Conservation (phyloP, 1,140 invertebrate species). For the Linepithema humile region DNA sequence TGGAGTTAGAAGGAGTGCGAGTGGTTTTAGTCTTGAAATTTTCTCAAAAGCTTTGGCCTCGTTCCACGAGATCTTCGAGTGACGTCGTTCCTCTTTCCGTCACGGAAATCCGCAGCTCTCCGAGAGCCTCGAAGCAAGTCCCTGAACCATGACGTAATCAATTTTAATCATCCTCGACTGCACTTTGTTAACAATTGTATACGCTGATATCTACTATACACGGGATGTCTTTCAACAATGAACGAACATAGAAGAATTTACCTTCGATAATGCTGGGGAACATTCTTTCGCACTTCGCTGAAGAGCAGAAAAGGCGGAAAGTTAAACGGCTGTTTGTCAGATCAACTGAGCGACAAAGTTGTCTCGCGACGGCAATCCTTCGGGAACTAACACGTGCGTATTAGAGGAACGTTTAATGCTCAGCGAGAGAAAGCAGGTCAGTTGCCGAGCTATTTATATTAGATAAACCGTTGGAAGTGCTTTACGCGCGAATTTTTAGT, state of each 20-base stretch:
- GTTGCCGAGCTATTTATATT: slow-evolving; percentile 1
- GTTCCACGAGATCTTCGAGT: slow-evolving; percentile 38
- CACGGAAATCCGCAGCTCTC: slow-evolving; percentile 46
- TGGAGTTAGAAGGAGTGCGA: slow-evolving; percentile 16
- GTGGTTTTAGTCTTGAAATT: slow-evolving; percentile 38
- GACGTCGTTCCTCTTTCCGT: slow-evolving; percentile 28
- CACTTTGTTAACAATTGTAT: not conserved
- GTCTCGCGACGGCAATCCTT: not conserved
- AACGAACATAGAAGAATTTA: not conserved
- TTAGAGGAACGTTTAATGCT: slow-evolving; percentile 19
- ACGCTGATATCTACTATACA: too few species aligned
- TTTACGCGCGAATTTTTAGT: not conserved
- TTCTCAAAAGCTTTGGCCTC: slow-evolving; percentile 43
- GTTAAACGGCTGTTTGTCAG: slow-evolving; percentile 28
- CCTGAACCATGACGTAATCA: slow-evolving; percentile 1
- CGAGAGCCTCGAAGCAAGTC: not conserved
- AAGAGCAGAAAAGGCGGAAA: not conserved
- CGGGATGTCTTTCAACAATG: slow-evolving; percentile 17
- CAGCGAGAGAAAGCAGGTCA: not conserved
- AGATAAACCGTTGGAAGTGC: not conserved
- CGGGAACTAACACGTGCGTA: slow-evolving; percentile 22
- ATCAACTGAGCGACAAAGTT: not conserved
- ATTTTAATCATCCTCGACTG: slow-evolving; percentile 8
- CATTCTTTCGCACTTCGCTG: slow-evolving; percentile 59
- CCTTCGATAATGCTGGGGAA: slow-evolving; percentile 13